Conservation (phyloP, 2,888 invertebrate genomes). For the Formica aserva region DNA sequence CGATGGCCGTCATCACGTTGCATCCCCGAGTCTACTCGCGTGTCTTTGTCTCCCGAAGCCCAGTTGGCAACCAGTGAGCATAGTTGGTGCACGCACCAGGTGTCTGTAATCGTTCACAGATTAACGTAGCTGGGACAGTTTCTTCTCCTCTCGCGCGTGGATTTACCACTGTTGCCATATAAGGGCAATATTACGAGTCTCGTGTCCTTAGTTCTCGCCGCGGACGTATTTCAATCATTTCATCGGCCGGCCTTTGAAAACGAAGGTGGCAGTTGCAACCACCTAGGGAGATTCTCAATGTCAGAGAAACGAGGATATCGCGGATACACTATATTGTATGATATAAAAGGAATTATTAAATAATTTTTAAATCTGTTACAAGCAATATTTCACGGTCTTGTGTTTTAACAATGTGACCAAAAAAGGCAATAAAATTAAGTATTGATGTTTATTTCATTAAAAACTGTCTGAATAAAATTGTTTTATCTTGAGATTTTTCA, state of each 20-base stretch:
- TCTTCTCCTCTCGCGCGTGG: conserved; percentile 78
- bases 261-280: conserved; percentile 17
- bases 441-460: background rate
- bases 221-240: conserved; percentile 81
- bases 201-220: conserved; percentile 59
- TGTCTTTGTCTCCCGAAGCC: conserved; percentile 76
- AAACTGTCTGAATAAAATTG: background rate
- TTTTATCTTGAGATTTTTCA: background rate
- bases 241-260: conserved; percentile 55
- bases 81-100: conserved; percentile 77
- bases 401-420: background rate
- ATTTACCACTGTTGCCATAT: conserved; percentile 80
- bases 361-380: background rate
- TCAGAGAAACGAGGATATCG: conserved; percentile 5
- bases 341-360: conserved; percentile 16
- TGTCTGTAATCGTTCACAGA: conserved; percentile 85
- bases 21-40: conserved; percentile 67
- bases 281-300: conserved; percentile 21
- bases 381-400: background rate
- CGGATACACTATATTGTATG: background rate
- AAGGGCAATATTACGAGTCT: conserved; percentile 79
- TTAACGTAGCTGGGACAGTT: conserved; percentile 83
- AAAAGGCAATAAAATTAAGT: background rate
- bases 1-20: conserved; percentile 78
- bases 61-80: conserved; percentile 54